Evolutionary conservation across 1,140 invertebrate species (phyloP).

Genomic region (Habropoda laboriosa): DNA sequence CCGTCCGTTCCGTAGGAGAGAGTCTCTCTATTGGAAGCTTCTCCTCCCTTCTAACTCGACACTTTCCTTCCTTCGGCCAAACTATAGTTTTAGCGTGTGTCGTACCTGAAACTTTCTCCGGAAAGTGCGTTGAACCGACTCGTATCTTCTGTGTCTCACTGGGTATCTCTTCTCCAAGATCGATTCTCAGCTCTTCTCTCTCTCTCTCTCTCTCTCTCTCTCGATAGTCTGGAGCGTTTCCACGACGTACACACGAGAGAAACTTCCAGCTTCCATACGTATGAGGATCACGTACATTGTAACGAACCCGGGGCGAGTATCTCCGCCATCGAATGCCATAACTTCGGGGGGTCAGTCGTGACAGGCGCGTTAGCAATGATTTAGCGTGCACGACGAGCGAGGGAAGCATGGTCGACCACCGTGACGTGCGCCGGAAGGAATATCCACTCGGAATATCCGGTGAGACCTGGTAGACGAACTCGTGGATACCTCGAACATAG

Average conservation of each 20-base stretch:
- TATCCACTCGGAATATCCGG: constrained; percentile 33
- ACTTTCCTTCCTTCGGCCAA: background rate
- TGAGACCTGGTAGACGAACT: background rate
- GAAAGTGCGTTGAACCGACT: background rate
- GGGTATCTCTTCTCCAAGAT: background rate
- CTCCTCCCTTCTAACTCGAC: background rate
- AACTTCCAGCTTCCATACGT: background rate
- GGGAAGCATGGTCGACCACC: constrained; percentile 2
- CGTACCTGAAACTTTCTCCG: background rate
- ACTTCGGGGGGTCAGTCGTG: constrained; percentile 37
- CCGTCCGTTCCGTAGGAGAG: too few species aligned
- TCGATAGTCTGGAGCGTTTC: background rate
- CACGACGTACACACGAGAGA: too few species aligned
- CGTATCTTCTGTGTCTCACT: background rate
- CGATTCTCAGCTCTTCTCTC: too few species aligned
- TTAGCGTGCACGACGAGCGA: constrained; percentile 6
- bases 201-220: too few species aligned
- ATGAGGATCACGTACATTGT: constrained; percentile 7
- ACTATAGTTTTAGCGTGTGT: background rate
- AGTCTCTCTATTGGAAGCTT: too few species aligned
- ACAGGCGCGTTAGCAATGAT: constrained; percentile 45
- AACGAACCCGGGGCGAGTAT: constrained; percentile 7
- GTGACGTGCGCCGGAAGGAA: constrained; percentile 42
- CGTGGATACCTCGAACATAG: background rate
- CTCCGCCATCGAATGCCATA: constrained; percentile 36